Percentiles rank a stretch among this genome's conserved stretches.
Evolutionary conservation across 2,797 vertebrate genomes (phyloP).

Genomic region (Euthynnus affinis): DNA sequence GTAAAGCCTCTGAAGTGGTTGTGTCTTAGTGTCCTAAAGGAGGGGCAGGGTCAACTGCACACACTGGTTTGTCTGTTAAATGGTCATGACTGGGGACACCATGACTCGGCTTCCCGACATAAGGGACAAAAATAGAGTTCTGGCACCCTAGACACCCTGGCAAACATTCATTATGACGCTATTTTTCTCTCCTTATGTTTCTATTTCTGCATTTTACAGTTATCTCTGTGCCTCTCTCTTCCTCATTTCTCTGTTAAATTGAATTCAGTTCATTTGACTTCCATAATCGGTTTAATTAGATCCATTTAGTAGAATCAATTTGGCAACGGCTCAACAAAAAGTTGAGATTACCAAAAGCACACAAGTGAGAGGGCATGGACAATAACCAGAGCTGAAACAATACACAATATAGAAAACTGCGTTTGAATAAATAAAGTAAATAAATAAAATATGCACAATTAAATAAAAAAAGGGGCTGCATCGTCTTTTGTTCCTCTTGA

Average conservation of each 20-base stretch:
- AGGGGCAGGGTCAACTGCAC: slow-evolving; percentile 59
- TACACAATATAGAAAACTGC: slow-evolving; percentile 9
- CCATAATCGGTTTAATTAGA: slow-evolving; percentile 38
- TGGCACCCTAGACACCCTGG: neutral
- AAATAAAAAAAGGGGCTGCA: slow-evolving; percentile 6
- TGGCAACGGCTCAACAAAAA: slow-evolving; percentile 33
- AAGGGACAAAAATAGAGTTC: slow-evolving; percentile 48
- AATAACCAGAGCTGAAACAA: slow-evolving; percentile 31
- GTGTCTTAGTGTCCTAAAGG: slow-evolving; percentile 45
- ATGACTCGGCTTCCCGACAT: slow-evolving; percentile 28
- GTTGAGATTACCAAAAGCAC: slow-evolving; percentile 29
- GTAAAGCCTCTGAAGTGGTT: slow-evolving; percentile 54
- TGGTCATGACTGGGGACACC: slow-evolving; percentile 25
- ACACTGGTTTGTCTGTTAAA: slow-evolving; percentile 55
- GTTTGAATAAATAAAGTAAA: neutral
- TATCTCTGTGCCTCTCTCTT: neutral
- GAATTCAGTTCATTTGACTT: slow-evolving; percentile 46
- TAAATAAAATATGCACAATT: slow-evolving; percentile 45
- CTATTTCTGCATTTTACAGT: slow-evolving; percentile 1
- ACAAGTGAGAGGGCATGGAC: slow-evolving; percentile 5
- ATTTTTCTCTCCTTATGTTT: neutral
- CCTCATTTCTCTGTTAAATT: slow-evolving; percentile 19
- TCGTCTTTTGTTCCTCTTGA: slow-evolving; percentile 30
- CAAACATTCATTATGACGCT: slow-evolving; percentile 33
- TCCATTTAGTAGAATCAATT: slow-evolving; percentile 46